Evolutionary conservation across 2,888 invertebrate genomes (phyloP), one percentile per base, ranked within the genome.

Genomic region (Caenorhabditis afra): DNA sequence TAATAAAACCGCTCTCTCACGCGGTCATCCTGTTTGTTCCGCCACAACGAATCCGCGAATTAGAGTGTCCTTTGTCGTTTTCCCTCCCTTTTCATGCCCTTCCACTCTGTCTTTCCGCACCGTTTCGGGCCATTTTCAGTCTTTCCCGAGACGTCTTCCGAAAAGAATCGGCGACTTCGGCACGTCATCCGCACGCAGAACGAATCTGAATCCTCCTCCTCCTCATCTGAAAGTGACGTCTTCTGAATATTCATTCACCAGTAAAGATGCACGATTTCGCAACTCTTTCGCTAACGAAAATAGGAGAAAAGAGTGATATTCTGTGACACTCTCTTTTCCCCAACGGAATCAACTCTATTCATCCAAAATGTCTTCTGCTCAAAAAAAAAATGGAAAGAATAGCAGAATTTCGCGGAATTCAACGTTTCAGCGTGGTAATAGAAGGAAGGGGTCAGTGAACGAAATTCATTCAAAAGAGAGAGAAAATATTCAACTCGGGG

Each of bases 21-120:
- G 29, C 14, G 20, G 29, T 14, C 57, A 49, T 59, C 59, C 68
- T 52, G 68, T 68, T 52, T 68, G 12, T 73, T 73, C 73, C 73
- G 73, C 73, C 53, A 73, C 73, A 73, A 57, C 55, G 73, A 47
- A 58, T 73, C 64, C 73, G 29, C 29, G 73, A 73, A 65, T 73
- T 73, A 64, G 29, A 5, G 62, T 57, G 71, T 62, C 62, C 71
- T 71, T 71, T 71, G 70, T 70, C 29, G 29, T 7, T 5, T 29
- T n/a, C n/a, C 29, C 29, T 29, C 29, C 7, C 29, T 29, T 29
- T 29, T 29, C 29, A 7, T 29, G 29, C 29, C 29, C 29, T 29
- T 29, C 29, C n/a, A 45, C 1, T 47, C 20, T 5, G 47, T 47
- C 4, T 52, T 14, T 23, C 7, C 45, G 3, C 14, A 45, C 45